Evolutionary conservation across 2,113 vertebrate species (phyloP).

Genomic region (Perognathus longimembris): DNA sequence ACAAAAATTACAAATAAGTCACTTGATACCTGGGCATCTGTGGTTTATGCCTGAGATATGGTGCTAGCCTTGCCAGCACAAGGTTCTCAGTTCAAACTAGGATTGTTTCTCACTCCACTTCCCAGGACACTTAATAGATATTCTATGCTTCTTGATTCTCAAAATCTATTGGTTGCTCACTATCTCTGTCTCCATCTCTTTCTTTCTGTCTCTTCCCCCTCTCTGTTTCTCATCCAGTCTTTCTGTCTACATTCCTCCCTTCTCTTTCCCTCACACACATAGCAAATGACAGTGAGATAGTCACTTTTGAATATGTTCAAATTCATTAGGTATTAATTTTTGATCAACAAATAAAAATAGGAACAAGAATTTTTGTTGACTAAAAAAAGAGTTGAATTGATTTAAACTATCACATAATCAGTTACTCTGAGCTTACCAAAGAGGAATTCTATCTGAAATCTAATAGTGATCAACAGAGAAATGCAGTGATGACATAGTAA

Average conservation of each 20-base stretch:
- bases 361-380: background rate
- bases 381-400: background rate
- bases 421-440: conserved; percentile 12
- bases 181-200: background rate
- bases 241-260: no score
- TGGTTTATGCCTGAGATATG: no score
- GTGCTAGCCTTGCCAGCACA: no score
- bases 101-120: no score
- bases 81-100: no score
- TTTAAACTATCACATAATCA: background rate
- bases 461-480: background rate
- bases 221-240: background rate
- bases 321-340: background rate
- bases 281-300: background rate
- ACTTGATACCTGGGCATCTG: background rate
- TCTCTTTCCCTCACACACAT: background rate
- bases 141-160: background rate
- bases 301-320: conserved; percentile 14
- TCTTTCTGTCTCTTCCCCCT: no score
- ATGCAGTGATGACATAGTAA: conserved; percentile 3
- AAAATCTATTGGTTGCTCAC: background rate
- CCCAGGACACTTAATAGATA: background rate
- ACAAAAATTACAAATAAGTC: background rate
- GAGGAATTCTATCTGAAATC: background rate
- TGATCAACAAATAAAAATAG: conserved; percentile 33